These are phyloP conservation scores for Listrodromus nycthemerus DNA, from an alignment of 2,888 invertebrate genomes.

Conservation along the genomic window DNA sequence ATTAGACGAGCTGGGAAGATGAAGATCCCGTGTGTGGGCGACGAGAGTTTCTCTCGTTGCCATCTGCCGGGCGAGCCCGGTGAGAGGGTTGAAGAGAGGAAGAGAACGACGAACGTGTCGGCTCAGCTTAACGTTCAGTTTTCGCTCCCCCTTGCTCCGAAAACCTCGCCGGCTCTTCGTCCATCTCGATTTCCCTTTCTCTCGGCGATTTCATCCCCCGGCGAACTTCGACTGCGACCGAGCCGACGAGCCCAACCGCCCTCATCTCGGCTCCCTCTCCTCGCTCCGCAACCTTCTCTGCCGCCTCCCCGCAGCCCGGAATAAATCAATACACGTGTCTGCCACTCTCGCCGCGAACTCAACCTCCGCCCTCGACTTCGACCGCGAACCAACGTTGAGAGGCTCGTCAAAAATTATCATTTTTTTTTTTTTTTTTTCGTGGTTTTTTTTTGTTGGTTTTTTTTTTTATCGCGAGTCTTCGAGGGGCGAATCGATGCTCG, in stretches of 20 bases:
- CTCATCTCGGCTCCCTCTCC: neutral
- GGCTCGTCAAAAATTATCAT: conserved; percentile 4
- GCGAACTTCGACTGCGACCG: conserved; percentile 52
- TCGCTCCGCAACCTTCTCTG: no score
- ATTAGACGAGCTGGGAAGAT: conserved; percentile 24
- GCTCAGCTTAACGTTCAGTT: conserved; percentile 42
- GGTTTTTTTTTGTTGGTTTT: conserved; percentile 6
- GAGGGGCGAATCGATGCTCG: neutral
- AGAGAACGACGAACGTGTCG: conserved; percentile 29
- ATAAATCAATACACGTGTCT: conserved; percentile 85
- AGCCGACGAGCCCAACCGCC: conserved; percentile 51
- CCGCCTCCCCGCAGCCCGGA: conserved; percentile 68
- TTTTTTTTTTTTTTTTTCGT: neutral
- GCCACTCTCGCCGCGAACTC: conserved; percentile 78
- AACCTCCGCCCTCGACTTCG: conserved; percentile 71
- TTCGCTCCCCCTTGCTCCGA: conserved; percentile 37
- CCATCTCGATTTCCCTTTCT: conserved; percentile 41
- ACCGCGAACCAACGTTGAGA: conserved; percentile 67
- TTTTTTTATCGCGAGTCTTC: neutral
- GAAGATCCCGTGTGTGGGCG: conserved; percentile 34
- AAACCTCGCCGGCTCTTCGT: conserved; percentile 37
- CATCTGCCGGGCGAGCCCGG: conserved; percentile 75
- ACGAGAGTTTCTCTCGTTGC: conserved; percentile 43
- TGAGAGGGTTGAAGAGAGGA: conserved; percentile 53
- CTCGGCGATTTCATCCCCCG: conserved; percentile 58